phyloP scores from a whole-genome alignment of 2,113 vertebrate species.

The Hepsetus odoe region DNA sequence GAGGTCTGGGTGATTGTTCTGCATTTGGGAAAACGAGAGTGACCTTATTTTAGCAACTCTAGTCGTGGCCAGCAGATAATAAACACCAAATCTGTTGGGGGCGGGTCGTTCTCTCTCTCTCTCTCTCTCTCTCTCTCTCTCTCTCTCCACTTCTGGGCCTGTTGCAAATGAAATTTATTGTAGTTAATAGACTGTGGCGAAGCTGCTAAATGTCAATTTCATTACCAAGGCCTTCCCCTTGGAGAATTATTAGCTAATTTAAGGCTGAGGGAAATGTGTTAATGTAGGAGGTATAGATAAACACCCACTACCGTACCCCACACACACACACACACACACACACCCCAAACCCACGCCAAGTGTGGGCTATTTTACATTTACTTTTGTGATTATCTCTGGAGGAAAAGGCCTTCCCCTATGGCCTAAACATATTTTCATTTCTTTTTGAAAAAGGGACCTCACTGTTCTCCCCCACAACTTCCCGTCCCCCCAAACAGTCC shows the following conservation, averaged over 20 bases:
- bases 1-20: conserved; percentile 61
- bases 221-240: conserved; percentile 81
- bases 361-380: conserved; percentile 78
- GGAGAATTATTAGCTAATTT: conserved; percentile 82
- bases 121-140: conserved; percentile 41
- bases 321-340: conserved; percentile 44
- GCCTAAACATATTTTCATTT: conserved; percentile 78
- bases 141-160: conserved; percentile 73
- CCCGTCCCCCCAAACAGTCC: conserved; percentile 62
- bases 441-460: conserved; percentile 76
- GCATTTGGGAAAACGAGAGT: conserved; percentile 65
- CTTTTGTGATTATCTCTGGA: conserved; percentile 78
- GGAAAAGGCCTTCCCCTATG: conserved; percentile 78
- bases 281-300: conserved; percentile 79
- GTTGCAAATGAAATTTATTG: conserved; percentile 82
- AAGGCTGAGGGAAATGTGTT: conserved; percentile 76
- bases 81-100: conserved; percentile 53
- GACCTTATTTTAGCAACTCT: conserved; percentile 69
- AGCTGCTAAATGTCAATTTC: conserved; percentile 83
- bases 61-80: conserved; percentile 73
- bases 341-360: conserved; percentile 68
- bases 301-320: conserved; percentile 68
- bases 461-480: conserved; percentile 55
- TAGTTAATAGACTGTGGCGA: conserved; percentile 83
- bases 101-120: conserved; percentile 17